These are phyloP conservation scores for Drosophila sulfurigaster DNA, from an alignment of 1,140 invertebrate species.

Conservation along the genomic window DNA sequence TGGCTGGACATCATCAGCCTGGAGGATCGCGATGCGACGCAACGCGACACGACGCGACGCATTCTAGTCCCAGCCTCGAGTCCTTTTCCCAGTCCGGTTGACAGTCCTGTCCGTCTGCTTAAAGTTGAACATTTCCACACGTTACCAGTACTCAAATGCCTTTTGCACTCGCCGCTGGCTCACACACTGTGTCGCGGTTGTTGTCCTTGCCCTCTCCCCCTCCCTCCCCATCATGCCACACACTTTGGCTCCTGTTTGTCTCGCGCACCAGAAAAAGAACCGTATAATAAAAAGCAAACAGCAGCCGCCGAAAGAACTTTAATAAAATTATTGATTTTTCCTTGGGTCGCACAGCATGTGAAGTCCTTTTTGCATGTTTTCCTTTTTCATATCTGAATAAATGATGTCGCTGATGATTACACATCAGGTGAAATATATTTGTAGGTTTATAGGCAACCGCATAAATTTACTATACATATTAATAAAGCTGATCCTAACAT, in stretches of 20 bases:
- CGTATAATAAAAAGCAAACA: slow-evolving; percentile 29
- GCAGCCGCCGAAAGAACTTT: slow-evolving; percentile 57
- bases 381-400: slow-evolving; percentile 7
- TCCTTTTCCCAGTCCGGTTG: background rate
- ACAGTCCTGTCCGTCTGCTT: slow-evolving; percentile 29
- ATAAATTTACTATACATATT: no score
- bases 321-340: slow-evolving; percentile 80
- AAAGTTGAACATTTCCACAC: slow-evolving; percentile 63
- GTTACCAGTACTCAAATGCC: slow-evolving; percentile 30
- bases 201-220: background rate
- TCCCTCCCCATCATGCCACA: background rate
- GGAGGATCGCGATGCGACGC: background rate
- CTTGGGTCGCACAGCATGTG: slow-evolving; percentile 33
- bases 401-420: slow-evolving; percentile 12
- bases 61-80: background rate
- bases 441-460: no score
- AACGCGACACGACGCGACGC: background rate
- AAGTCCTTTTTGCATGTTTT: slow-evolving; percentile 15
- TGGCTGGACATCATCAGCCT: slow-evolving; percentile 6
- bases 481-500: no score
- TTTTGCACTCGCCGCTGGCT: background rate
- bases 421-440: slow-evolving; percentile 6
- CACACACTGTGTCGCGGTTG: slow-evolving; percentile 25
- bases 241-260: slow-evolving; percentile 7
- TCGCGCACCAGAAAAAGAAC: slow-evolving; percentile 17